Evolutionary conservation across 2,888 invertebrate species (phyloP), one percentile per base, ranked within the genome.

Genomic region (Latheticus oryzae): DNA sequence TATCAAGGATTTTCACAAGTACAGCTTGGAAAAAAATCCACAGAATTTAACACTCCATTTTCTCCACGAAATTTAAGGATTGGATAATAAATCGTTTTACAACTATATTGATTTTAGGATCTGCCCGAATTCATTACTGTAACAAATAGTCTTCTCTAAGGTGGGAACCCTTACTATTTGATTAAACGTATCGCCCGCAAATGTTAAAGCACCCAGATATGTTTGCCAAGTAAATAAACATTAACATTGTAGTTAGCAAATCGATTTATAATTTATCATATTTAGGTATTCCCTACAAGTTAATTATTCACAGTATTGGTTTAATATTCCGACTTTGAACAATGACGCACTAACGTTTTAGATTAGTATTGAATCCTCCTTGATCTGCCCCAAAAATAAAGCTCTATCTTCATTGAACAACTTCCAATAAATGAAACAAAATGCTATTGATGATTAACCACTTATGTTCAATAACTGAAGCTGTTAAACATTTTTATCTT

Each of bases 101-200:
- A 43, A 40, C 19, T 32, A 16, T 43, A 53, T 53, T 37, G 53
- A 53, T 53, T 53, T 43, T 21, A 26, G 23, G 24, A 13, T 17
- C 8, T 17, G 33, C 26, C 33, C 48, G 24, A 26, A 45, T 45
- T 45, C 45, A 45, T 56, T 55, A 38, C 32, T 47, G 21, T 19
- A 55, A 24, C 37, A 38, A 50, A 56, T 42, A 8, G 24, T 48
- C 12, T 17, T 15, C 33, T 12, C 17, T 16, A 33, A 43, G 52
- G 30, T 40, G 11, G 40, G n/a, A 26, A 30, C 28, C 37, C 21
- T 48, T 38, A 26, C 35, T 16, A 8, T 8, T 50, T 50, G 48
- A 56, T 56, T 56, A 56, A 56, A 56, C 42, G 50, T 38, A 17
- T 48, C 48, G 47, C 8, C 21, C 23, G 33, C 11, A 32, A 8